These are phyloP conservation scores for Tricholaema leucomelas DNA, from an alignment of 2,113 vertebrate genomes.

Conservation along the genomic window DNA sequence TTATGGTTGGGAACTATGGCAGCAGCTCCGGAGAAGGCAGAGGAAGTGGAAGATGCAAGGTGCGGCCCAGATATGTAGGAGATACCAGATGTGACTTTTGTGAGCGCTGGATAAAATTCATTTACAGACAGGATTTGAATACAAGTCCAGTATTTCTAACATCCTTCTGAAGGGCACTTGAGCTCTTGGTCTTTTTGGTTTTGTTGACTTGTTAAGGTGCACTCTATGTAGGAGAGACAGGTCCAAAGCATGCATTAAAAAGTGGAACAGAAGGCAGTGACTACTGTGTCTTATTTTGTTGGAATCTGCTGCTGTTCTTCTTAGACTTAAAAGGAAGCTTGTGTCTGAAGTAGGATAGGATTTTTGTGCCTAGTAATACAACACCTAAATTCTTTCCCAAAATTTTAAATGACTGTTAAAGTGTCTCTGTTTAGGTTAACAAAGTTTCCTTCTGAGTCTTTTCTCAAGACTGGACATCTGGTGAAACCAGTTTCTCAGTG, in stretches of 20 bases:
- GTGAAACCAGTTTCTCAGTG: not conserved
- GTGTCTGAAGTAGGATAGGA: not conserved
- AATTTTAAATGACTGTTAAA: not conserved
- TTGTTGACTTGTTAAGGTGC: not conserved
- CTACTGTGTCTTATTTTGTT: not conserved
- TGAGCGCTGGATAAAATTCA: not conserved
- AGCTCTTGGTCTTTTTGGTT: not conserved
- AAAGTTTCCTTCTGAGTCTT: not conserved
- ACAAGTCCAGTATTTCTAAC: not conserved
- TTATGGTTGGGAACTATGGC: not conserved
- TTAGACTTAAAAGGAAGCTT: not conserved
- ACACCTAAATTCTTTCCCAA: not conserved
- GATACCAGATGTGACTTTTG: not conserved
- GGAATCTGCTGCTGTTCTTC: not conserved
- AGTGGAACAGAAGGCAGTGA: not conserved
- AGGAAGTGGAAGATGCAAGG: not conserved
- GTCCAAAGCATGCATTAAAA: not conserved
- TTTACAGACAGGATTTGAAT: not conserved
- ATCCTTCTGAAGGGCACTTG: not conserved
- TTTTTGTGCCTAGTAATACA: not conserved
- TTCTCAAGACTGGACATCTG: not conserved
- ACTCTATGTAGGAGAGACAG: not conserved
- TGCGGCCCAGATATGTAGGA: not conserved
- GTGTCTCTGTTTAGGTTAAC: not conserved
- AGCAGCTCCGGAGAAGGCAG: not conserved